A percentile compares a stretch with the other conserved stretches of the same genome.
Conservation (phyloP, 2,888 invertebrate genomes). For the Pollenia labialis region DNA sequence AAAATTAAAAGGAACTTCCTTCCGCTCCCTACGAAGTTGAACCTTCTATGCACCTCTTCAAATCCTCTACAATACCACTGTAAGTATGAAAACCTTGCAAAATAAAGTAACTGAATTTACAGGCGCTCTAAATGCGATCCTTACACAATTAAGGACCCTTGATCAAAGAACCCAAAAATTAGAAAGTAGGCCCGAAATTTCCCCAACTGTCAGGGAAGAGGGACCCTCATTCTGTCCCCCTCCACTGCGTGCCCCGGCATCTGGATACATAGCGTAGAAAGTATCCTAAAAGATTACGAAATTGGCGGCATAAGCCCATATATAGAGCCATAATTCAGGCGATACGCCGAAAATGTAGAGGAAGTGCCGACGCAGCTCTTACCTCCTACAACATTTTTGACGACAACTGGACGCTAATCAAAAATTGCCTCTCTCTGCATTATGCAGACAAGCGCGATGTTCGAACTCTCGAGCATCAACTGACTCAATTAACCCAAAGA, state of each 20-base stretch:
- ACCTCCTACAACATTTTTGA: constrained; percentile 67
- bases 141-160: background rate
- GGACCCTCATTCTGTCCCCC: background rate
- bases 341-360: constrained; percentile 29
- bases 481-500: constrained; percentile 38
- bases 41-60: no score
- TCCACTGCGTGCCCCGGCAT: background rate
- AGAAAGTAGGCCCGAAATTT: background rate
- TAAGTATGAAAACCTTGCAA: no score
- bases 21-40: no score
- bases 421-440: constrained; percentile 72
- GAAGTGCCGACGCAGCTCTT: constrained; percentile 59
- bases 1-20: no score
- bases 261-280: constrained; percentile 4
- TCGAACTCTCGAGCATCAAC: constrained; percentile 70
- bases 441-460: constrained; percentile 74
- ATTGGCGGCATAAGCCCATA: background rate
- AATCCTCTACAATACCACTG: no score
- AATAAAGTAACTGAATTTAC: background rate
- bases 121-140: background rate
- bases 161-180: background rate
- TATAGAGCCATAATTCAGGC: background rate
- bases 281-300: background rate
- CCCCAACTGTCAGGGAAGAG: background rate
- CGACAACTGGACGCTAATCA: constrained; percentile 69